phyloP scores from a whole-genome alignment of 2,888 invertebrate genomes.

The Drosophila niveifrons region DNA sequence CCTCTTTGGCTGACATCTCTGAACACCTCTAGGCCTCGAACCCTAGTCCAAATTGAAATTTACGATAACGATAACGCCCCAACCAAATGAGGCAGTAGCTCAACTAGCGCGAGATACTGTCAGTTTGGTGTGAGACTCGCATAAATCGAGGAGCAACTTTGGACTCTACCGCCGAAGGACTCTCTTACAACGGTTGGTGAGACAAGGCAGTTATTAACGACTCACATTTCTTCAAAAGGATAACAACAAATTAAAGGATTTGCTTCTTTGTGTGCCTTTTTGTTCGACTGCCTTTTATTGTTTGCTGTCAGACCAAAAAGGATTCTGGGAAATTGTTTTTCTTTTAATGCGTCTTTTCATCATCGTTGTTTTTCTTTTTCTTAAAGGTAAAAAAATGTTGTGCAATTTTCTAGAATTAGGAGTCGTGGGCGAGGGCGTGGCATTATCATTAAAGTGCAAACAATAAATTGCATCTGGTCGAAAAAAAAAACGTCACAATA shows the following conservation, averaged over 20 bases:
- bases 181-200: neutral
- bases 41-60: constrained; percentile 61
- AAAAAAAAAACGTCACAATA: constrained; percentile 47
- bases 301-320: constrained; percentile 37
- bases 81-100: constrained; percentile 49
- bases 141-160: constrained; percentile 49
- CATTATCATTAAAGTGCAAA: constrained; percentile 26
- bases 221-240: constrained; percentile 64
- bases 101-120: constrained; percentile 49
- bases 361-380: constrained; percentile 15
- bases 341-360: constrained; percentile 44
- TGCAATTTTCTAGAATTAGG: constrained; percentile 57
- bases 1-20: constrained; percentile 41
- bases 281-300: constrained; percentile 45
- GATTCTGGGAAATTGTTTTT: constrained; percentile 60
- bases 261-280: constrained; percentile 52
- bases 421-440: constrained; percentile 27
- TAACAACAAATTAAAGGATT: constrained; percentile 75
- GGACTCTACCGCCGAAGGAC: constrained; percentile 39
- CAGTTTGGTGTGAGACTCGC: constrained; percentile 57
- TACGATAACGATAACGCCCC: constrained; percentile 50
- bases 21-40: constrained; percentile 5
- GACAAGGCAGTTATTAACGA: constrained; percentile 48
- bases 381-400: constrained; percentile 46
- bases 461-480: constrained; percentile 23